A percentile compares a stretch with the other conserved stretches of the same genome.
These are phyloP conservation scores for Phaenicophaeus curvirostris DNA, from an alignment of 2,797 vertebrate species.

Conservation along the genomic window DNA sequence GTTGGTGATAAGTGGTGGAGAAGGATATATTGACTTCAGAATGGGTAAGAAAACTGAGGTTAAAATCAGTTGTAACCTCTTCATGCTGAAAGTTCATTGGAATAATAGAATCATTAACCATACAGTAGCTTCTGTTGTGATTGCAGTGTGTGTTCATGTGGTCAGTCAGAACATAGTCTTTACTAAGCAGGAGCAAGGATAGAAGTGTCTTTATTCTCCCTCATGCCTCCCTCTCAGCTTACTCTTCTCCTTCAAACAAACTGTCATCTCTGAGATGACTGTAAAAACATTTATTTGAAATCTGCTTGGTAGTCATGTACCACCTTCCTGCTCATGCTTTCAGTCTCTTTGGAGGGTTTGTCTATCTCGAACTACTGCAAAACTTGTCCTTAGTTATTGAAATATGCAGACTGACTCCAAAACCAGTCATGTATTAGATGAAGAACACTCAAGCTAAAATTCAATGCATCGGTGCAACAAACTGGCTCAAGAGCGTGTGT, in stretches of 20 bases:
- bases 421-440: background rate
- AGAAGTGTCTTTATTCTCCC: background rate
- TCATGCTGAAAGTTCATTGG: background rate
- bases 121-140: background rate
- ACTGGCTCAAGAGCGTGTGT: background rate
- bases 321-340: background rate
- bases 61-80: background rate
- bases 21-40: slow-evolving; percentile 98
- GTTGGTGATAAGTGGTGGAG: slow-evolving; percentile 96
- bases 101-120: background rate
- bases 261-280: background rate
- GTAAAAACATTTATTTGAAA: background rate
- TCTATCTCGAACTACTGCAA: background rate
- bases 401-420: background rate
- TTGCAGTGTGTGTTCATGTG: background rate
- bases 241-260: background rate
- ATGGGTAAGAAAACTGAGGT: slow-evolving; percentile 86
- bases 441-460: background rate
- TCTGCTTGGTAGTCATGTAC: background rate
- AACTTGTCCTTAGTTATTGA: background rate
- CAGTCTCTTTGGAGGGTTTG: background rate
- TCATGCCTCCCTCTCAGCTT: background rate
- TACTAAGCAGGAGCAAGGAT: background rate
- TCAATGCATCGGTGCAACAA: background rate
- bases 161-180: background rate